Evolutionary conservation across 1,140 invertebrate genomes (phyloP).

Genomic region (Drosophila orena): DNA sequence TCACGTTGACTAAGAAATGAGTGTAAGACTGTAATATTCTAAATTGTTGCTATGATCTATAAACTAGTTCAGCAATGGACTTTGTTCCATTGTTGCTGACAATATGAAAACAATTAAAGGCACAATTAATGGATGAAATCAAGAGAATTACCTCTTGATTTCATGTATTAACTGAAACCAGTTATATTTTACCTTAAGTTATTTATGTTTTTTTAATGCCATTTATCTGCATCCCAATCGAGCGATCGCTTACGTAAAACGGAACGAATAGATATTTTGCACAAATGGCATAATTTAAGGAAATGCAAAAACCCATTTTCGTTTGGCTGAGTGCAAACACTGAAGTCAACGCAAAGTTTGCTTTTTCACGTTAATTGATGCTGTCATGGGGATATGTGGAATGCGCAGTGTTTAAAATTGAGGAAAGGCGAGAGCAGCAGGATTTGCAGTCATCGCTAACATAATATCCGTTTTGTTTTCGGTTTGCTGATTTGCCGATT

Average conservation of each 20-base stretch:
- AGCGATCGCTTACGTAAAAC: constrained; percentile 11
- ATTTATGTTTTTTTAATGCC: no score
- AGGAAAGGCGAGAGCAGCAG: constrained; percentile 17
- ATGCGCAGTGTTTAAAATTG: constrained; percentile 20
- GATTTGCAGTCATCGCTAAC: constrained; percentile 38
- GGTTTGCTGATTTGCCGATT: not conserved
- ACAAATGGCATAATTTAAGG: constrained; percentile 22
- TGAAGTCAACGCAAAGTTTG: constrained; percentile 50
- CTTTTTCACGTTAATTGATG: constrained; percentile 68
- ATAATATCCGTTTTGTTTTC: constrained; percentile 61
- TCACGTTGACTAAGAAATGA: not conserved
- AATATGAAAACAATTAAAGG: not conserved
- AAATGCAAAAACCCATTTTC: constrained; percentile 11
- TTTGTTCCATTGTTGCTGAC: not conserved
- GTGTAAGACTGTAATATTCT: no score
- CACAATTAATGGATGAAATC: not conserved
- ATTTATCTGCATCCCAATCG: not conserved
- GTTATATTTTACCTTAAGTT: no score
- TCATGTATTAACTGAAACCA: not conserved
- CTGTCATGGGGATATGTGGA: constrained; percentile 68
- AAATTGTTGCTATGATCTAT: no score
- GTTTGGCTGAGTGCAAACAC: constrained; percentile 30
- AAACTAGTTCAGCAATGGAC: not conserved
- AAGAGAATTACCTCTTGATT: not conserved
- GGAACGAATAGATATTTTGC: constrained; percentile 19